Evolutionary conservation across 1,140 invertebrate species (phyloP).

Genomic region (Planococcus citri): DNA sequence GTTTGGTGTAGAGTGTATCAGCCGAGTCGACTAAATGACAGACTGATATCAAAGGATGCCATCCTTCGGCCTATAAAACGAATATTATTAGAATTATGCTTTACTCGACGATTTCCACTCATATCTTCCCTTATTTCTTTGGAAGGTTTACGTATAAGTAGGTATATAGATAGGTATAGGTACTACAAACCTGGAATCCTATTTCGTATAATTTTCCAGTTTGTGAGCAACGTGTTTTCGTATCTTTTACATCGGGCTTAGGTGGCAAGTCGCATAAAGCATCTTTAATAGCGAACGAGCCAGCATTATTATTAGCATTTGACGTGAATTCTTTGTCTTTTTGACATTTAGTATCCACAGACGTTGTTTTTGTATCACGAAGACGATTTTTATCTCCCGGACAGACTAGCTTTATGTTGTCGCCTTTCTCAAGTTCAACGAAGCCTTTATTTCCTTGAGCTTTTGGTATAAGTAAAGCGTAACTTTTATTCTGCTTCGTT

Average conservation of each 20-base stretch:
- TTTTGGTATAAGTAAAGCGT: constrained; percentile 1
- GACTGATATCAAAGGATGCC: constrained; percentile 4
- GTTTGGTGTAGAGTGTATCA: constrained; percentile 21
- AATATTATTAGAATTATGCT: no score
- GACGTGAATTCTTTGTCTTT: neutral
- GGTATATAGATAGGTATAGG: neutral
- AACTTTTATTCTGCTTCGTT: neutral
- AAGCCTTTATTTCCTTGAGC: constrained; percentile 3
- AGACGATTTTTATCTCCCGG: constrained; percentile 18
- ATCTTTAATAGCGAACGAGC: neutral
- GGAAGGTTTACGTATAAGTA: neutral
- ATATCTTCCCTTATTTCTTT: neutral
- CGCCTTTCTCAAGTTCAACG: neutral
- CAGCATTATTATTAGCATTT: neutral
- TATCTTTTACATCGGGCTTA: neutral
- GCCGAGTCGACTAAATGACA: constrained; percentile 14
- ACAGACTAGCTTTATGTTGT: constrained; percentile 11
- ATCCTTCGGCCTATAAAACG: constrained; percentile 13
- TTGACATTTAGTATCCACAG: neutral
- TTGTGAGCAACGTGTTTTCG: neutral
- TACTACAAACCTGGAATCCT: constrained; percentile 1
- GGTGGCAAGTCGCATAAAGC: neutral
- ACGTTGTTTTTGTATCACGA: neutral
- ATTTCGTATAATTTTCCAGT: constrained; percentile 3
- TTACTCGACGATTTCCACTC: no score